Evolutionary conservation across 2,113 vertebrate species (phyloP).

Genomic region (Eulemur macaco): DNA sequence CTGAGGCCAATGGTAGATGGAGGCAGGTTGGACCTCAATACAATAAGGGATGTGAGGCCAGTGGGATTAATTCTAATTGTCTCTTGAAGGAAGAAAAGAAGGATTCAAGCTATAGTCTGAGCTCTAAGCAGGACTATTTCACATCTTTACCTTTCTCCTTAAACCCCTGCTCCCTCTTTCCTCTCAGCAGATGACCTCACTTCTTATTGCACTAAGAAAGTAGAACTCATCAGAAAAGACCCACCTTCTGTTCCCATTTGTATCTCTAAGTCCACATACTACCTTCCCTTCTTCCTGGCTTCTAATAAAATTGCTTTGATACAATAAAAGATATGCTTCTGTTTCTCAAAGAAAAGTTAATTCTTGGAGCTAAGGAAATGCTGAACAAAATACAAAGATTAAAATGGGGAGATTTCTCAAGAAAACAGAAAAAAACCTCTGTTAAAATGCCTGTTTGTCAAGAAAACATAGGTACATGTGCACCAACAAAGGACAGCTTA

Average conservation of each 20-base stretch:
- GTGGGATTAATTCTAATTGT: not conserved
- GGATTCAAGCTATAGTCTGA: not conserved
- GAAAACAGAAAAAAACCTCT: not conserved
- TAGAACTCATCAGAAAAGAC: not conserved
- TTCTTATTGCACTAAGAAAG: not conserved
- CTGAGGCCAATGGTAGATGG: not conserved
- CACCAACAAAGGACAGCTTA: not conserved
- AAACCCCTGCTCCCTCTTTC: not conserved
- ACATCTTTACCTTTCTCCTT: not conserved
- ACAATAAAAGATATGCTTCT: not conserved
- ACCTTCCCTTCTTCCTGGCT: not conserved
- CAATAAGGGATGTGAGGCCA: not conserved
- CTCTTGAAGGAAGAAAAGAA: not conserved
- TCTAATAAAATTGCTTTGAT: not conserved
- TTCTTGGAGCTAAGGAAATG: not conserved
- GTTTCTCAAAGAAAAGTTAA: conserved; percentile 3
- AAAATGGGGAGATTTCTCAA: not conserved
- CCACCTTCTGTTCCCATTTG: not conserved
- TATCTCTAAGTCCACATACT: not conserved
- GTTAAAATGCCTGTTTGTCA: not conserved
- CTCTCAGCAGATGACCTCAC: not conserved
- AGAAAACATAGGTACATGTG: not conserved
- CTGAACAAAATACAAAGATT: not conserved
- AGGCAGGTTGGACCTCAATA: not conserved
- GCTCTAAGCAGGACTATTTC: not conserved